Conservation (phyloP, 2,113 vertebrate genomes). For the Blennius ocellaris region DNA sequence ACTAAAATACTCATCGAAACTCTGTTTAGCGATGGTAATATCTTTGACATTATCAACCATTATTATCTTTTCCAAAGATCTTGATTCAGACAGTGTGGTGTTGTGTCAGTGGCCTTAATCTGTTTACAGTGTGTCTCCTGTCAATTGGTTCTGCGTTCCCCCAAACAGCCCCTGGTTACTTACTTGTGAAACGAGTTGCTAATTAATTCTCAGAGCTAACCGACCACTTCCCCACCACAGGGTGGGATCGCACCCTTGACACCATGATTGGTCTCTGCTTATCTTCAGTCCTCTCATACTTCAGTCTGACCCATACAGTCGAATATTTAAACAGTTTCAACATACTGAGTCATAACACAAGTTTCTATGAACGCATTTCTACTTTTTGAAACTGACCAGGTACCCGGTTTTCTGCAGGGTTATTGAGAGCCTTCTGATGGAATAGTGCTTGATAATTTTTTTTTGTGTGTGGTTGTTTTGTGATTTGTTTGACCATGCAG, state of each 20-base stretch:
- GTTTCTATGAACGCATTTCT: too few relatives aligned
- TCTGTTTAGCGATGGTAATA: too few relatives aligned
- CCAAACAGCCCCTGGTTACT: not conserved
- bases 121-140: not conserved
- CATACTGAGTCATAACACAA: too few relatives aligned
- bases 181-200: not conserved
- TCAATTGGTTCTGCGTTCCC: not conserved
- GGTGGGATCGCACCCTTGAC: not conserved
- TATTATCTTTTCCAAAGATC: not conserved
- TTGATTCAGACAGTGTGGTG: not conserved
- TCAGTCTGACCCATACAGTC: too few relatives aligned
- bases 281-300: not conserved
- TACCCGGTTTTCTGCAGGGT: too few relatives aligned
- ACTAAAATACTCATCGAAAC: not conserved
- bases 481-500: slow-evolving; percentile 68
- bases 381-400: too few relatives aligned
- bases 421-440: too few relatives aligned
- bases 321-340: too few relatives aligned
- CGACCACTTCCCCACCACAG: not conserved
- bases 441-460: too few relatives aligned
- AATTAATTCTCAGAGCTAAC: slow-evolving; percentile 1
- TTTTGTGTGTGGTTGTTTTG: too few relatives aligned
- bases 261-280: not conserved
- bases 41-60: not conserved
- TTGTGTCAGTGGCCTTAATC: not conserved